These are phyloP conservation scores for Argopecten irradians DNA, from an alignment of 1,140 invertebrate species.

Conservation along the genomic window DNA sequence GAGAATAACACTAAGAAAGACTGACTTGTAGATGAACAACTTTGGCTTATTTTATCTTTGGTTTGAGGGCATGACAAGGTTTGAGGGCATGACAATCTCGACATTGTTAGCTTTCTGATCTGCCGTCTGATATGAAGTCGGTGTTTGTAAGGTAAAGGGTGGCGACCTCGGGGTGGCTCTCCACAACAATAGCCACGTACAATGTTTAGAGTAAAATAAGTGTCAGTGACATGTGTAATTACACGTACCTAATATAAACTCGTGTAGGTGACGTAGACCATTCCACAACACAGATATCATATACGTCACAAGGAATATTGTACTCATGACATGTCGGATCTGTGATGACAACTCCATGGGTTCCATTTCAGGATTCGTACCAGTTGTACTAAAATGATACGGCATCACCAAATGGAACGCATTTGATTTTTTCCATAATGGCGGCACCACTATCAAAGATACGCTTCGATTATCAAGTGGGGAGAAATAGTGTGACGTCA, in stretches of 20 bases:
- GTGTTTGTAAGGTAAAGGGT: background rate
- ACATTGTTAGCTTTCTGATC: background rate
- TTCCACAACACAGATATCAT: background rate
- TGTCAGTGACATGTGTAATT: background rate
- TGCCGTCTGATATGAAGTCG: background rate
- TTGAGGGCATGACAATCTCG: background rate
- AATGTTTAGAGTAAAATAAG: background rate
- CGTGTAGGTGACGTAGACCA: background rate
- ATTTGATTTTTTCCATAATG: no score
- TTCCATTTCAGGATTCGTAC: no score
- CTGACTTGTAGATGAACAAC: no score
- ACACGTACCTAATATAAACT: background rate
- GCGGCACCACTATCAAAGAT: no score
- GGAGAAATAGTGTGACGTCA: no score
- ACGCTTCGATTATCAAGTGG: no score
- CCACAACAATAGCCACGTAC: background rate
- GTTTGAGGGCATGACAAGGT: background rate
- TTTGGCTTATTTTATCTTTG: no score
- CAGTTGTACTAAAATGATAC: no score
- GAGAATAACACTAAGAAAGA: no score
- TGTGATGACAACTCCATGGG: no score
- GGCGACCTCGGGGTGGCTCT: background rate
- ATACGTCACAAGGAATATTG: background rate
- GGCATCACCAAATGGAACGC: no score
- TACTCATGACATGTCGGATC: no score